Evolutionary conservation across 23 tunicate genomes (phyloP), one percentile per base, ranked within the genome.

Genomic region (Phallusia fumigata): DNA sequence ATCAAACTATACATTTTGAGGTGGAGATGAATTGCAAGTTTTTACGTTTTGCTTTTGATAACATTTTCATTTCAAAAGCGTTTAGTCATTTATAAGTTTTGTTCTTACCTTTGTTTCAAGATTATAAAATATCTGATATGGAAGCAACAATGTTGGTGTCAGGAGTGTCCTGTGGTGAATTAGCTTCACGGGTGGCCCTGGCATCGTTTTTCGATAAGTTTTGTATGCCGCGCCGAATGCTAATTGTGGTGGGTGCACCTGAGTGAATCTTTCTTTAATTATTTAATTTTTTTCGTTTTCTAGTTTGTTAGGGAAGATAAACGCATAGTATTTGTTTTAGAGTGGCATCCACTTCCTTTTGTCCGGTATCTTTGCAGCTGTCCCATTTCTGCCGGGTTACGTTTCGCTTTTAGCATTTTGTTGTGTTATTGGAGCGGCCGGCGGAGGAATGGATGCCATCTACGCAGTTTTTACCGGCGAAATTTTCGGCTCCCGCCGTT

Each of bases 361-460:
- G 33, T 30, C 78, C n/a, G 78, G 22, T 3, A 19, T 74, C n/a
- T 33, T 11, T 31, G 26, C 30, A 24, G 34, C 35, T 19, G n/a
- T 74, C 19, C 81, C 81, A 5, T 33, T 74, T 30, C 81, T 78
- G 6, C 35, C 81, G 31, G 34, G 30, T 35, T 78, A 30, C 34
- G 58, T 78, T 18, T 22, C 58, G 19, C 44, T 78, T 78, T 74
- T 74, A 33, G 78, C 30, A 5, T 5, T 74, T 19, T 74, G 78
- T 74, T 8, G 15, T 74, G 2, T 74, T 30, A 35, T 74, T 31
- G 81, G 81, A 3, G 53, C 31, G 22, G 15, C n/a, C 0, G 81
- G 81, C 1, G 81, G 81, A 18, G 81, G 81, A 30, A 45, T 78
- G 81, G 81, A 78, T 18, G 81, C 81, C 58, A 44, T 78, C 1